Conservation (phyloP, 2,888 invertebrate genomes). For the Falcaria lacertinaria region DNA sequence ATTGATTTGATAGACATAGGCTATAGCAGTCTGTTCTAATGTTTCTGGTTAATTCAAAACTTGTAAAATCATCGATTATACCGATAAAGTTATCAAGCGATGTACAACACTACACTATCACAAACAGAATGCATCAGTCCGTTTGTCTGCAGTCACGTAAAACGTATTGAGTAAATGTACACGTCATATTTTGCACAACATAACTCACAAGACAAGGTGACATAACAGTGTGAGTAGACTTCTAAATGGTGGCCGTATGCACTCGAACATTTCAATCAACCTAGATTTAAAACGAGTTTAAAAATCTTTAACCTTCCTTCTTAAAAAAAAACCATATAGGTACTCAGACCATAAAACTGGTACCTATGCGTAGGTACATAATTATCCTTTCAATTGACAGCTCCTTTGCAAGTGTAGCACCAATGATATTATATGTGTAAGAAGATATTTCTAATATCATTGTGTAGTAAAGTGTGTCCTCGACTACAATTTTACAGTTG, state of each 20-base stretch:
- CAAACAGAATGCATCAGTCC: slow-evolving; percentile 15
- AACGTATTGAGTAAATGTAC: slow-evolving; percentile 26
- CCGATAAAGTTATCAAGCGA: slow-evolving; percentile 5
- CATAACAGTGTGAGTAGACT: slow-evolving; percentile 19
- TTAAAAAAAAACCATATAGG: neutral
- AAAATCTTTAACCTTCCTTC: neutral
- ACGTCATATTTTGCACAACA: slow-evolving; percentile 33
- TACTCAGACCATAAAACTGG: no score
- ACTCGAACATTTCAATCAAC: neutral
- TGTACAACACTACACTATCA: slow-evolving; percentile 12
- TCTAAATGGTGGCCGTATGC: neutral
- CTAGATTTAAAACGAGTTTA: neutral
- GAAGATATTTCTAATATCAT: no score
- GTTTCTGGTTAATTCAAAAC: no score
- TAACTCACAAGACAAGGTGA: slow-evolving; percentile 18
- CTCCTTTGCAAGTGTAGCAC: no score
- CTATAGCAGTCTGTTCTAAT: no score
- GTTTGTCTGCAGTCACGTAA: slow-evolving; percentile 25
- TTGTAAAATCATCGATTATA: slow-evolving; percentile 3
- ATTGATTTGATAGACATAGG: no score
- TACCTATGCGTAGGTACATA: no score
- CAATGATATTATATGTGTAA: no score
- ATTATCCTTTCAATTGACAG: no score
- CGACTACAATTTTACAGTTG: no score
- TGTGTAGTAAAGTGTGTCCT: no score